Evolutionary conservation across 2,797 vertebrate species (phyloP), one percentile per base, ranked within the genome.

Genomic region (Hyperoplus lanceolatus): DNA sequence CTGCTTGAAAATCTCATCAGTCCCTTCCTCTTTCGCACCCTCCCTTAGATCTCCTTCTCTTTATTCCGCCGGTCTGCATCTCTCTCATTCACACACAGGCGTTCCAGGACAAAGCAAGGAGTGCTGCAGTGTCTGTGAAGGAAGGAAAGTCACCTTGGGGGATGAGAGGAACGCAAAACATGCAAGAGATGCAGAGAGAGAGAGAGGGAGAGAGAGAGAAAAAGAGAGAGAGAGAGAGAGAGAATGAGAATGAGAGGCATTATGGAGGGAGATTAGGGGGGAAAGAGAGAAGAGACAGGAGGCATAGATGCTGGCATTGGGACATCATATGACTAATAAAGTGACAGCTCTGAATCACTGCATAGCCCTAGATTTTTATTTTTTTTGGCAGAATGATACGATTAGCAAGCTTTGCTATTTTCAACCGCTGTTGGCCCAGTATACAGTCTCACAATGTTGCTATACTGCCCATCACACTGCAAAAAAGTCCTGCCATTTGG

Each of bases 111-210:
- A 93, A 94, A 93, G 90, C 75, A 38, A 83, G 79, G 86, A 92
- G 89, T 89, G 90, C 93, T 94, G 93, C 93, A 93, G 89, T 86
- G 89, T 87, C 90, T 90, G 88, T 78, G 87, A 87, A 91, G 86
- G 84, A 89, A 85, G 86, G 85, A 94, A 94, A 94, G 93, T 94
- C 94, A 95, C 94, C 94, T 94, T 94, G 93, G 87, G 85, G 87
- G 79, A 85, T 85, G 87, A 84, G 81, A 80, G 82, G 80, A 84
- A 90, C 73, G 84, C 80, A 89, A 84, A 87, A 75, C 51, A 14
- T 50, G 60, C 66, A 58, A 41, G 50, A 66, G 68, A 61, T 64
- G 62, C 41, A 60, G 38, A 62, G 80, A 77, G 72, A 45, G 67
- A 70, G 73, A 66, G 65, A 58, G 55, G 41, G 39, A 51, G 48